Conservation (phyloP, 2,113 vertebrate genomes). For the Zonotrichia leucophrys region DNA sequence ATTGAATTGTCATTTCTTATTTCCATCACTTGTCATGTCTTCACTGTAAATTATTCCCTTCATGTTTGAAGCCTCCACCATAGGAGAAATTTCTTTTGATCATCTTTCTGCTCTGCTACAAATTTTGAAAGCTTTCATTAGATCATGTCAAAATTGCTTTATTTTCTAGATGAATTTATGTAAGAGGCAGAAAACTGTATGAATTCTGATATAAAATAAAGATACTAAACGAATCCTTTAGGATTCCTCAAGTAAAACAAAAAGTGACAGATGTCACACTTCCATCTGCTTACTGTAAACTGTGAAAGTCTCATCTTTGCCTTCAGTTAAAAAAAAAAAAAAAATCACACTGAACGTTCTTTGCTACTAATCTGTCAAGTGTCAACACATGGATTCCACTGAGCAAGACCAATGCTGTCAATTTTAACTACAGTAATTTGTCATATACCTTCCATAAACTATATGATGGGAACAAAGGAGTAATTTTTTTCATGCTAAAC, state of each 20-base stretch:
- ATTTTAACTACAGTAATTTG: background rate
- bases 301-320: background rate
- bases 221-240: background rate
- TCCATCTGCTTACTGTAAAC: background rate
- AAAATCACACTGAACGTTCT: background rate
- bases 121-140: constrained; percentile 55
- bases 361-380: background rate
- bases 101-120: background rate
- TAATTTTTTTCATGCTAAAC: background rate
- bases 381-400: background rate
- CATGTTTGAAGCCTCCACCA: background rate
- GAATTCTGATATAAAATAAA: constrained; percentile 17
- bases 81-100: constrained; percentile 43
- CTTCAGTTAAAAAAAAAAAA: background rate
- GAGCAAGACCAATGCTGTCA: background rate
- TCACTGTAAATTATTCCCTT: constrained; percentile 39
- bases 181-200: constrained; percentile 8
- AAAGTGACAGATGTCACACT: background rate
- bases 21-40: constrained; percentile 9
- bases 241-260: background rate
- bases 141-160: constrained; percentile 47
- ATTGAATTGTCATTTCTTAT: constrained; percentile 37
- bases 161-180: constrained; percentile 24
- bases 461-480: background rate
- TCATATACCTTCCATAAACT: background rate